Evolutionary conservation across 1,140 invertebrate genomes (phyloP).

Genomic region (Drosophila ficusphila): DNA sequence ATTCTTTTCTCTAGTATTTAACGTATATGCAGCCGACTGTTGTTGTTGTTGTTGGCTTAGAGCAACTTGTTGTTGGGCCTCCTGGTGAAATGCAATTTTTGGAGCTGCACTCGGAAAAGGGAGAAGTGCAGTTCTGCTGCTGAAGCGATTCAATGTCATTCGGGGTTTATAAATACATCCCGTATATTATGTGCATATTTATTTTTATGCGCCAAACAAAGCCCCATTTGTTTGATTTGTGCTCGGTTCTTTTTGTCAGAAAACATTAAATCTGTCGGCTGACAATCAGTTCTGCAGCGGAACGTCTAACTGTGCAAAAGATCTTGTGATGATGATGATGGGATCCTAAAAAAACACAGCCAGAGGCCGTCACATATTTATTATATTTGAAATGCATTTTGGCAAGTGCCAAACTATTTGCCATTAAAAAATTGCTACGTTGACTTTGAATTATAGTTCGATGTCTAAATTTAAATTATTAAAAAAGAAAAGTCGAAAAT

Average conservation of each 20-base stretch:
- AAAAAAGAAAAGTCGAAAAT: slow-evolving; percentile 54
- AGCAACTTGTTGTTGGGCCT: slow-evolving; percentile 32
- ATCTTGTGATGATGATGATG: slow-evolving; percentile 23
- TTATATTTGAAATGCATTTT: slow-evolving; percentile 58
- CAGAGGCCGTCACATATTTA: slow-evolving; percentile 23
- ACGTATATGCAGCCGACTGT: background rate
- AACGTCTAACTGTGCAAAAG: slow-evolving; percentile 17
- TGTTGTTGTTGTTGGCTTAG: background rate
- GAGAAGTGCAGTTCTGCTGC: slow-evolving; percentile 21
- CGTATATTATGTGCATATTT: slow-evolving; percentile 30
- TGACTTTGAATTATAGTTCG: slow-evolving; percentile 82
- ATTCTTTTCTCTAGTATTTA: background rate
- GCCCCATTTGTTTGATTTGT: slow-evolving; percentile 46
- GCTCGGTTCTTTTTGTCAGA: slow-evolving; percentile 57
- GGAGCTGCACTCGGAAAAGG: slow-evolving; percentile 7
- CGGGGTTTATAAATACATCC: slow-evolving; percentile 35
- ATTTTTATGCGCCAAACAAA: slow-evolving; percentile 47
- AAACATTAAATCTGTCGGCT: slow-evolving; percentile 49
- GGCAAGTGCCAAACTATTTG: slow-evolving; percentile 54
- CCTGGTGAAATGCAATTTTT: slow-evolving; percentile 10
- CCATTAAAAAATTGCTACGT: slow-evolving; percentile 79
- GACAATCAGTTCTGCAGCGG: slow-evolving; percentile 44
- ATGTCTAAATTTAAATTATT: slow-evolving; percentile 81
- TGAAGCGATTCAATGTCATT: slow-evolving; percentile 48
- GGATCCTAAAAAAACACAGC: slow-evolving; percentile 28